phyloP scores from a whole-genome alignment of 2,797 vertebrate genomes.

The Falco peregrinus region DNA sequence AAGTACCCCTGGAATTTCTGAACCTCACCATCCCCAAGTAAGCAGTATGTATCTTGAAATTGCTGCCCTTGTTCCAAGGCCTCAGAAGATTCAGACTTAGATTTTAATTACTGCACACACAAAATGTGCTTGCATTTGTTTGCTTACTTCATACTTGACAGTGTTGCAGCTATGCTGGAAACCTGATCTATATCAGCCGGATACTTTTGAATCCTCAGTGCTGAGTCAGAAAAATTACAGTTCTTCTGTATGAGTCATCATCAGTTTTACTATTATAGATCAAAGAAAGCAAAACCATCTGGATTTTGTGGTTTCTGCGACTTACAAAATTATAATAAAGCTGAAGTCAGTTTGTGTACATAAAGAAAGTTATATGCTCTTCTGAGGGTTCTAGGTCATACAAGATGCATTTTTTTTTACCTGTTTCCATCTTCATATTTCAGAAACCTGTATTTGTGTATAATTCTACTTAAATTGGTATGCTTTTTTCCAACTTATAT shows the following conservation, averaged over 20 bases:
- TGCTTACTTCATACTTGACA: neutral
- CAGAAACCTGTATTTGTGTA: neutral
- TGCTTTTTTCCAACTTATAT: neutral
- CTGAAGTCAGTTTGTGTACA: neutral
- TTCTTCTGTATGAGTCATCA: neutral
- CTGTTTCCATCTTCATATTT: neutral
- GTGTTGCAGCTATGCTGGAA: constrained; percentile 11
- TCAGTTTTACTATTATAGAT: neutral
- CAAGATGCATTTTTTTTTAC: neutral
- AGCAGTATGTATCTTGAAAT: neutral
- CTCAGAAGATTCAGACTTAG: neutral
- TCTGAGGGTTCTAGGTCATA: neutral
- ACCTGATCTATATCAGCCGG: neutral
- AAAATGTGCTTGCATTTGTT: neutral
- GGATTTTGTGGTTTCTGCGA: constrained; percentile 5
- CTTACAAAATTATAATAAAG: neutral
- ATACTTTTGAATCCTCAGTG: neutral
- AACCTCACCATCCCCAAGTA: neutral
- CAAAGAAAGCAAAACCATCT: constrained; percentile 1
- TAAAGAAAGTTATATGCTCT: neutral
- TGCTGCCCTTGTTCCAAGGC: neutral
- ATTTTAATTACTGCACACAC: neutral
- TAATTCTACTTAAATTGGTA: neutral
- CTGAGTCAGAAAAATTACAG: constrained; percentile 9
- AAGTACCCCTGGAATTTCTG: neutral